phyloP scores from a whole-genome alignment of 2,797 vertebrate genomes.

The Myripristis jacobus region DNA sequence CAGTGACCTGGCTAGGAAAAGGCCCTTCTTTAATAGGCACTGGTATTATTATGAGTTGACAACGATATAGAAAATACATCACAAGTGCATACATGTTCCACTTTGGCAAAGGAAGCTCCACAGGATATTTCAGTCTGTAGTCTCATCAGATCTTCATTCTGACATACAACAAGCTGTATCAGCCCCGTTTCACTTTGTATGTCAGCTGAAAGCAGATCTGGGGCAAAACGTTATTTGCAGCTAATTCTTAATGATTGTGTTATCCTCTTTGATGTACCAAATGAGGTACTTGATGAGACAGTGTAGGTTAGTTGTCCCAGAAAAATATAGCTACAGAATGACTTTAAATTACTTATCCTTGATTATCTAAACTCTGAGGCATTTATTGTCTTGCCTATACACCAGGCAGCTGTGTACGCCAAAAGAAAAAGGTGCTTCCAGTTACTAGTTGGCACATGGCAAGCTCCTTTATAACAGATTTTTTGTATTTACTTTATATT shows the following conservation, averaged over 20 bases:
- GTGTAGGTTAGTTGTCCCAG: background rate
- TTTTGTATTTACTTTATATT: background rate
- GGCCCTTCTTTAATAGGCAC: background rate
- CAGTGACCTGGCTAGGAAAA: background rate
- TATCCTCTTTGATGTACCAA: background rate
- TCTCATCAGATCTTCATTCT: conserved; percentile 11
- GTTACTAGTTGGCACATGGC: background rate
- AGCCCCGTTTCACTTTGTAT: background rate
- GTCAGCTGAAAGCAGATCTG: conserved; percentile 4
- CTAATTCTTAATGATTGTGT: conserved; percentile 3
- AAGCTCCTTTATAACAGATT: background rate
- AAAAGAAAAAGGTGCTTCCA: background rate
- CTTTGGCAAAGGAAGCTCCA: background rate
- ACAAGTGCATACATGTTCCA: conserved; percentile 12
- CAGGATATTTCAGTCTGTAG: conserved; percentile 3
- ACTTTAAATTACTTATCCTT: no score
- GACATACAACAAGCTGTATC: conserved; percentile 13
- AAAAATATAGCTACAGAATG: background rate
- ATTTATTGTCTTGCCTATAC: background rate
- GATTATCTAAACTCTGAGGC: background rate
- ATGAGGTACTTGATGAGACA: background rate
- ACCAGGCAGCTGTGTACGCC: no score
- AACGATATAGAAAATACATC: background rate
- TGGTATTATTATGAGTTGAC: background rate
- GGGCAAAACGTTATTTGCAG: background rate